Percentiles rank a stretch among this genome's conserved stretches.
These are phyloP conservation scores for Drosophila gunungcola DNA, from an alignment of 1,140 invertebrate species.

Conservation along the genomic window DNA sequence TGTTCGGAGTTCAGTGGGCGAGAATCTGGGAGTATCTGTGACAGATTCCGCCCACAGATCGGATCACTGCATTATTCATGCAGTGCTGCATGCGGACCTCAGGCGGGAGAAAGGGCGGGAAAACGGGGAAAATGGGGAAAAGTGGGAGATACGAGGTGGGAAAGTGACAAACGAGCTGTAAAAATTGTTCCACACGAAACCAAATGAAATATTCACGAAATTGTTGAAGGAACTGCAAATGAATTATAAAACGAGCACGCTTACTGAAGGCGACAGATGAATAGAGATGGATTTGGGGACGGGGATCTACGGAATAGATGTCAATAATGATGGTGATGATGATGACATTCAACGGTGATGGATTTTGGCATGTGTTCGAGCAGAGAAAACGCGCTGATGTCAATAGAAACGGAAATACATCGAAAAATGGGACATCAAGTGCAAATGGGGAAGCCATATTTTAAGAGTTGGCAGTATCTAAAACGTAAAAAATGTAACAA, in stretches of 20 bases:
- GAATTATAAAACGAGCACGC: slow-evolving; percentile 51
- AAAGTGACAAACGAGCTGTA: slow-evolving; percentile 63
- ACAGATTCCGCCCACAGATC: slow-evolving; percentile 47
- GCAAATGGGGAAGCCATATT: neutral
- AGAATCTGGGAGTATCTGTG: slow-evolving; percentile 27
- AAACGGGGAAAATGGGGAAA: neutral
- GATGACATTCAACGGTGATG: slow-evolving; percentile 45
- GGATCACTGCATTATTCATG: slow-evolving; percentile 54
- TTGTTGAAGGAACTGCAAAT: slow-evolving; percentile 58
- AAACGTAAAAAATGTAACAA: neutral
- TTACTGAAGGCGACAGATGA: slow-evolving; percentile 36
- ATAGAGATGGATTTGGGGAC: slow-evolving; percentile 12
- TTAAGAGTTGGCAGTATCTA: neutral
- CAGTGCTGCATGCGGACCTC: slow-evolving; percentile 17
- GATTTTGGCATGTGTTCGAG: slow-evolving; percentile 22
- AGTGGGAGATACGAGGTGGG: slow-evolving; percentile 26
- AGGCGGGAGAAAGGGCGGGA: neutral
- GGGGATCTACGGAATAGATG: slow-evolving; percentile 11
- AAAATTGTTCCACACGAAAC: slow-evolving; percentile 41
- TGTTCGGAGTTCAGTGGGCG: neutral
- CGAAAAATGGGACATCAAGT: neutral
- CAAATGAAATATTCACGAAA: slow-evolving; percentile 71
- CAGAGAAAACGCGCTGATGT: neutral
- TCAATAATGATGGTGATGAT: slow-evolving; percentile 42
- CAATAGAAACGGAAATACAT: slow-evolving; percentile 4